Percentiles rank a stretch among this genome's conserved stretches.
These are phyloP conservation scores for Philhelius pedissequus DNA, from an alignment of 2,888 invertebrate species.

Conservation along the genomic window DNA sequence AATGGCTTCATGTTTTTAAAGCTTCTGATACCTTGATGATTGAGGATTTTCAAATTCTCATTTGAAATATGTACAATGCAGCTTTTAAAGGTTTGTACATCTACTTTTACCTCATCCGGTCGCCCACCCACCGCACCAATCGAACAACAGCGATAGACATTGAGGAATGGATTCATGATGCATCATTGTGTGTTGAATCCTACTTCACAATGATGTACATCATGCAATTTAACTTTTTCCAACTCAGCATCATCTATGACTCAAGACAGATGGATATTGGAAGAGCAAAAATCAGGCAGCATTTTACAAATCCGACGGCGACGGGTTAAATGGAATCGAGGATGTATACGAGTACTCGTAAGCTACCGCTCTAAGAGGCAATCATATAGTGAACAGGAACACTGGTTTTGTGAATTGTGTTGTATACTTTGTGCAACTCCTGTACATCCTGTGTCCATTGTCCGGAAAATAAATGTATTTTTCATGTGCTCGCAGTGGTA, in stretches of 20 bases:
- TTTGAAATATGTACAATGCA: not conserved
- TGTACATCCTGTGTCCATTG: constrained; percentile 12
- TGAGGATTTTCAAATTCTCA: constrained; percentile 38
- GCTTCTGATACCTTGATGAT: constrained; percentile 59
- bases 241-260: constrained; percentile 56
- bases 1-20: constrained; percentile 23
- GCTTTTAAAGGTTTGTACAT: not conserved
- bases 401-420: constrained; percentile 26
- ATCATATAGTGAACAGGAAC: not conserved
- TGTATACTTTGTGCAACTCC: constrained; percentile 5
- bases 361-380: not conserved
- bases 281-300: constrained; percentile 35
- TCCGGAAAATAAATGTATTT: constrained; percentile 31
- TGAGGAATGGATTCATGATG: constrained; percentile 44
- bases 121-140: not conserved
- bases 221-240: constrained; percentile 62
- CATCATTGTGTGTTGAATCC: constrained; percentile 26
- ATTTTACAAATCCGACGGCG: constrained; percentile 4
- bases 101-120: not conserved
- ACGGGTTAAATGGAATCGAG: constrained; percentile 26
- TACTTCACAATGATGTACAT: constrained; percentile 54
- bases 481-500: constrained; percentile 26
- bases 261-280: constrained; percentile 49
- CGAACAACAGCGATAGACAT: not conserved
- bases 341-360: not conserved